Evolutionary conservation across 2,113 vertebrate genomes (phyloP).

Genomic region (Suncus etruscus): DNA sequence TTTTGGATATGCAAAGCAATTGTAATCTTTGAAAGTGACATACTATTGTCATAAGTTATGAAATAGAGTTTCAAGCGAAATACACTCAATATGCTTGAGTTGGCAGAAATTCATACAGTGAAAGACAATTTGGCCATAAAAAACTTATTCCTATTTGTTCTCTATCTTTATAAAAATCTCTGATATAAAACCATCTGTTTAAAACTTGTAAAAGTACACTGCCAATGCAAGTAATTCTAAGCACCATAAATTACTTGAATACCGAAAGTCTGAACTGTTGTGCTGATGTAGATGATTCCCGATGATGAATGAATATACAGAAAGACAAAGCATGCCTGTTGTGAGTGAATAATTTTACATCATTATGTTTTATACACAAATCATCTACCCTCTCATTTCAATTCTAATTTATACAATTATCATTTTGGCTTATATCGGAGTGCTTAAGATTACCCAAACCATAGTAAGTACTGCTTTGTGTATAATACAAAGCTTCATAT

Average conservation of each 20-base stretch:
- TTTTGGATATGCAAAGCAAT: constrained; percentile 60
- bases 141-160: constrained; percentile 83
- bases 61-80: constrained; percentile 77
- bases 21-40: constrained; percentile 74
- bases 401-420: constrained; percentile 57
- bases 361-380: constrained; percentile 52
- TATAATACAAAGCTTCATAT: not conserved
- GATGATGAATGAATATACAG: constrained; percentile 42
- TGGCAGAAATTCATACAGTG: constrained; percentile 79
- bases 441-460: not conserved
- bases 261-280: constrained; percentile 63
- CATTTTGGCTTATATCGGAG: not conserved
- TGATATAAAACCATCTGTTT: constrained; percentile 86
- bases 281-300: constrained; percentile 42
- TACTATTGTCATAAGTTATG: constrained; percentile 68
- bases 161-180: constrained; percentile 83
- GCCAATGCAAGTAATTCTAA: constrained; percentile 76
- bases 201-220: constrained; percentile 83
- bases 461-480: not conserved
- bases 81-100: constrained; percentile 73
- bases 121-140: constrained; percentile 81
- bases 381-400: constrained; percentile 12
- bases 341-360: constrained; percentile 46
- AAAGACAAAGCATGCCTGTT: constrained; percentile 17
- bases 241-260: constrained; percentile 78